Evolutionary conservation across 2,888 invertebrate species (phyloP), one percentile per base, ranked within the genome.

Genomic region (Magallana nippona): DNA sequence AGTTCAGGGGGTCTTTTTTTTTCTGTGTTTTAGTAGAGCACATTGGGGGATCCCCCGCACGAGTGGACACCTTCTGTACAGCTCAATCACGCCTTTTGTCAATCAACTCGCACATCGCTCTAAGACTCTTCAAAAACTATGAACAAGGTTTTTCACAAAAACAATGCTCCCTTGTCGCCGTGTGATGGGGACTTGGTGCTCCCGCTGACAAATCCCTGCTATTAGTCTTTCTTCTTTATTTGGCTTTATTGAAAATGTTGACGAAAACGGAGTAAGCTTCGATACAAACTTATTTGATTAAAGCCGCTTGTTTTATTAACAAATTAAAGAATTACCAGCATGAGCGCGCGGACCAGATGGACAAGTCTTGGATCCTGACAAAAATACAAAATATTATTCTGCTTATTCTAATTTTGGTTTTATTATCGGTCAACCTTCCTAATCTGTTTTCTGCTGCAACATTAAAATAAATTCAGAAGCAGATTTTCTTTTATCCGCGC

Each of bases 311-410:
- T 57, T 79, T 79, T 79, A 56, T 79, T 57, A 79, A 79, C 22
- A 56, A 79, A 79, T 79, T 79, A 58, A 57, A 79, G 79, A 79
- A 56, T 57, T 56, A 57, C 19, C 56, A 55, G 79, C 79, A 79
- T 79, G 79, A 57, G 22, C 27, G 56, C 55, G 22, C 79, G 22
- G 79, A 17, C 79, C 79, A 79, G 79, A 79, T 79, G 71, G 71
- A 27, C 71, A 71, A 15, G 27, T 71, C 32, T 71, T 71, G 71
- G 15, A 32, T 32, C 71, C 27, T 32, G 22, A 71, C 71, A 71
- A 71, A 62, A 71, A 22, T 27, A 32, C 71, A 71, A 71, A 71
- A 71, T 27, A 60, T 60, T n/a, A 71, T 71, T 71, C 71, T 71
- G 11, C 32, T 71, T 2, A 71, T 13, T 27, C 27, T 22, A 71